Base-by-base conservation (phyloP, 1,140 invertebrate genomes). In the fruit fly (Drosophila melanogaster) region DNA sequence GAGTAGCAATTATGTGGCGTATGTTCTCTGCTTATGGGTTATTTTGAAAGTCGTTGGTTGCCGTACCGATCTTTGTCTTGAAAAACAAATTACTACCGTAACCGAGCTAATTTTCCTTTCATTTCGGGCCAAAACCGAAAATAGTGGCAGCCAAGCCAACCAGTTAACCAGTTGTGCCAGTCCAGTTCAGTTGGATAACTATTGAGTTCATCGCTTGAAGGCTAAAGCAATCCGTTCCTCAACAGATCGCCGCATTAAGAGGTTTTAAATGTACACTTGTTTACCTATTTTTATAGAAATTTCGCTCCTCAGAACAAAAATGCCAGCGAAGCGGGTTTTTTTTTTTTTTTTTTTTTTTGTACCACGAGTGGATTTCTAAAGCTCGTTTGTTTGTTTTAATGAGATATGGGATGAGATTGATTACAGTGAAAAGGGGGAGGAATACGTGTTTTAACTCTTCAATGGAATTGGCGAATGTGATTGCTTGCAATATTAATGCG, bases 161-260 rank as follows among this genome's bases (percentile, higher is more conserved):
- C 64, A 67, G 64, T 67, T 67, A 65, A 19, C 60, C 64, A 67
- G 60, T 59, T 49, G 46, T 37, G 35, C 61, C 61, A 46, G 61
- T 64, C 46, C 64, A 64, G 64, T 67, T 62, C 41, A 37, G 12
- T 47, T 26, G 43, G 30, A 51, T 49, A 10, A 47, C 3, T 17
- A 50, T 51, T 51, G 49, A 51, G 50, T 53, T 17, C 50, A 53
- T n/a, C 30, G 40, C 55, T 61, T 26, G 38, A 44, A 64, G 60
- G 60, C 58, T 60, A 62, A 12, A 59, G 38, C 55, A 43, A 35
- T 26, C 60, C 38, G 35, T 60, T 64, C 55, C 60, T n/a, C 26
- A 19, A 14, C 55, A 62, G 38, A 60, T 62, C 38, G 12, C 22
- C 51, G 7, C 26, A n/a, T 12, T 11, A n/a, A 59, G 56, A 44